Evolutionary conservation across 2,888 invertebrate species (phyloP), one percentile per base, ranked within the genome.

Genomic region (Caradrina kadenii): DNA sequence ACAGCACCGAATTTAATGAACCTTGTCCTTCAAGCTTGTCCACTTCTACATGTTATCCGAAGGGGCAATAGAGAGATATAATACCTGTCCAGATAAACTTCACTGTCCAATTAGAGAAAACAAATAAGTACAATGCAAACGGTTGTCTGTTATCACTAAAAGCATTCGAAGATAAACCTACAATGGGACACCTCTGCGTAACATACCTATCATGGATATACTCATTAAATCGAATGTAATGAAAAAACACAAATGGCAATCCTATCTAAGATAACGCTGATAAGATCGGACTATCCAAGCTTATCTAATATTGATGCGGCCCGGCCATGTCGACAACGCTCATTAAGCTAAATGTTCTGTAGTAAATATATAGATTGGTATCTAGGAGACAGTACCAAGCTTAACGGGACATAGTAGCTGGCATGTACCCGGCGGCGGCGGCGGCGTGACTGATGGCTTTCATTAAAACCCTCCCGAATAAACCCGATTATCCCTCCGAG

Each of bases 401-500:
- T 80, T 76, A 76, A 56, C 55, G 68, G 72, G 26, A 84, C 80
- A 73, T 64, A 50, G 73, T 53, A 62, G 48, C 68, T 63, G 69
- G 58, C 60, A 21, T 73, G 70, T 80, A 66, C 73, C 69, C 66
- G 48, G 60, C 69, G 76, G 67, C 69, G 72, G 82, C 81, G 82
- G 81, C 63, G 72, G 54, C 81, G 84, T 89, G 86, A 89, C 84
- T 83, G 86, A 89, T 89, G 83, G 84, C 84, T 87, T 89, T 89
- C 89, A 89, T 89, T 89, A 89, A 85, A 88, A 86, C 85, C 86
- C 81, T 79, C 80, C 69, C 77, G 81, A 87, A 86, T 85, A 89
- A 84, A 81, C 82, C 74, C 81, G 86, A 86, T 87, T 86, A 89
- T 88, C 86, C 85, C 80, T 86, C 74, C 63, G 69, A 82, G 75